A percentile compares a stretch with the other conserved stretches of the same genome.
Conservation (phyloP, 2,797 vertebrate genomes). For the Galagoides demidoff region DNA sequence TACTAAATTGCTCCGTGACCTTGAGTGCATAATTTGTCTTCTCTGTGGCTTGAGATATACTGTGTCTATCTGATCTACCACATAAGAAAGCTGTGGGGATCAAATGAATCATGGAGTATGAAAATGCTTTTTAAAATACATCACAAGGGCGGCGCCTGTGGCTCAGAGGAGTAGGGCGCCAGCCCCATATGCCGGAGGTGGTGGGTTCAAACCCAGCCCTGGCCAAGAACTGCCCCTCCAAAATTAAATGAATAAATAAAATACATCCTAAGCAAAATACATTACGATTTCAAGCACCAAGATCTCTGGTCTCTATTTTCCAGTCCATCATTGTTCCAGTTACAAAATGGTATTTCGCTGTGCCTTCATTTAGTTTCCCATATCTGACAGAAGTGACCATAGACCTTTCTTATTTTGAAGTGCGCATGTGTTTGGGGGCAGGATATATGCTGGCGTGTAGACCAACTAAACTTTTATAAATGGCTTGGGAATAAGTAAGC, state of each 20-base stretch:
- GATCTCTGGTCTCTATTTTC: background rate
- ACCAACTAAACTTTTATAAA: conserved; percentile 24
- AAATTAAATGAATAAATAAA: background rate
- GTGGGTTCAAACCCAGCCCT: too few relatives aligned
- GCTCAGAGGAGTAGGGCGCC: too few relatives aligned
- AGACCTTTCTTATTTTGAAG: conserved; percentile 6
- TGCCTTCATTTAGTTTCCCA: conserved; percentile 40
- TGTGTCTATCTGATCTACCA: background rate
- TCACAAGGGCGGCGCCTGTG: background rate
- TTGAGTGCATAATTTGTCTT: background rate
- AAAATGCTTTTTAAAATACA: conserved; percentile 2
- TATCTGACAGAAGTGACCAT: background rate
- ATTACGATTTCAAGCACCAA: conserved; percentile 29
- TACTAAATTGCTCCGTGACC: conserved; percentile 23
- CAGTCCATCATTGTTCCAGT: conserved; percentile 15
- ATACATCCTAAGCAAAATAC: conserved; percentile 3
- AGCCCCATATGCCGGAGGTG: too few relatives aligned
- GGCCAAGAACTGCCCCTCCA: too few relatives aligned
- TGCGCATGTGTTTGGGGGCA: background rate
- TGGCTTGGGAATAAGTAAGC: conserved; percentile 53
- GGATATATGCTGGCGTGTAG: background rate
- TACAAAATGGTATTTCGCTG: conserved; percentile 40
- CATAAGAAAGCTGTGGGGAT: conserved; percentile 27
- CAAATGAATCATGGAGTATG: conserved; percentile 13
- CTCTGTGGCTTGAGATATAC: conserved; percentile 22